Evolutionary conservation across 2,113 vertebrate genomes (phyloP).

Genomic region (Bagarius yarrelli): DNA sequence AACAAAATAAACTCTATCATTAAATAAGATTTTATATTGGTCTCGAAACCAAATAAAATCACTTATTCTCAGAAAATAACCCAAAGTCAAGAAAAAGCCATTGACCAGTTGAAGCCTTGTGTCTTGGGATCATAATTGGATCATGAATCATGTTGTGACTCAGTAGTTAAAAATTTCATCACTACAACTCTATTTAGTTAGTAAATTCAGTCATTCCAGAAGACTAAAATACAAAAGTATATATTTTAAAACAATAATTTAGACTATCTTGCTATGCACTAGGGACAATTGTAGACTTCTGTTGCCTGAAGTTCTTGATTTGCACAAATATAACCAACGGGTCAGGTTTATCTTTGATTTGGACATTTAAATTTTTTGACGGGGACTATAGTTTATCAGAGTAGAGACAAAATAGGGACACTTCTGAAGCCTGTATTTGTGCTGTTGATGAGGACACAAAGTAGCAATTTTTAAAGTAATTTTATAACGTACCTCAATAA

Average conservation of each 20-base stretch:
- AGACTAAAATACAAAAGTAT: not conserved
- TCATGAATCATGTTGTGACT: slow-evolving; percentile 17
- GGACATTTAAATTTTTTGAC: slow-evolving; percentile 1
- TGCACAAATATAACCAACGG: not conserved
- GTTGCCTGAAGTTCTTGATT: not conserved
- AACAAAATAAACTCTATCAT: not conserved
- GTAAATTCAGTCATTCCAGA: not conserved
- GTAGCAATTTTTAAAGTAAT: slow-evolving; percentile 3
- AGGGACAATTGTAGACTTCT: not conserved
- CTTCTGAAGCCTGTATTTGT: not conserved
- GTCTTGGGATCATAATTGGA: slow-evolving; percentile 30
- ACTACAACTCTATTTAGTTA: not conserved
- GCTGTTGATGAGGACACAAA: not conserved
- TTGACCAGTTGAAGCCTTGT: slow-evolving; percentile 24
- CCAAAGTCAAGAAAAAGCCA: not conserved
- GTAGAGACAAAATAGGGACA: not conserved
- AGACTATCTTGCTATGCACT: not conserved
- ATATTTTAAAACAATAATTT: not conserved
- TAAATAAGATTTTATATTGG: not conserved
- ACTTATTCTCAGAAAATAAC: slow-evolving; percentile 1
- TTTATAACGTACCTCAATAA: not conserved
- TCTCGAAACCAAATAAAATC: not conserved
- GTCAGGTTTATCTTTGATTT: slow-evolving; percentile 11
- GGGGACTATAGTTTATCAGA: not conserved
- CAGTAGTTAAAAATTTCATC: not conserved